Conservation (phyloP, 2,113 vertebrate genomes). For the Ceratotherium simum region DNA sequence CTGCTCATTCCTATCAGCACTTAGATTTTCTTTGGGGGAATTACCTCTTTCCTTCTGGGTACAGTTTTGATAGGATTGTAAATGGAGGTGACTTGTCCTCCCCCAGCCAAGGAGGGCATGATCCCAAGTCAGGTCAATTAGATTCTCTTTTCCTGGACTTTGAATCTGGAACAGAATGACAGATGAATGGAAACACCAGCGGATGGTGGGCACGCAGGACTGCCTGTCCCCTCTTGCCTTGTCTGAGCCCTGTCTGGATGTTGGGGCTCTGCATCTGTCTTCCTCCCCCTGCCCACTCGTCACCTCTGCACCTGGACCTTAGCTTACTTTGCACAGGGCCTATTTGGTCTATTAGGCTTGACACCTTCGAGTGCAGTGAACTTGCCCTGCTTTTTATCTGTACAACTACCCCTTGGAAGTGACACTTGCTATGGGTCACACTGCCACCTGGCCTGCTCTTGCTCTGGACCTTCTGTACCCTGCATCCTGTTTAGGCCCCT, state of each 20-base stretch:
- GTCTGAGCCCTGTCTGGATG: background rate
- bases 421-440: background rate
- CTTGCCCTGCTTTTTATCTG: background rate
- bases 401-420: no score
- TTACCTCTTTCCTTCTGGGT: background rate
- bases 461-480: background rate
- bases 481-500: background rate
- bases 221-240: background rate
- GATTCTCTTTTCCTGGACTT: background rate
- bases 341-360: background rate
- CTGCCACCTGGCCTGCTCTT: background rate
- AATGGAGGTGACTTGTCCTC: background rate
- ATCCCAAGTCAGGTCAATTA: background rate
- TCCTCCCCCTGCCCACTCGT: no score
- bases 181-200: background rate
- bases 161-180: background rate
- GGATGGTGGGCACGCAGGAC: rapidly evolving
- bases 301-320: background rate
- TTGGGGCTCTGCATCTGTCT: background rate
- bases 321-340: background rate
- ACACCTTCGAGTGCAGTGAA: background rate
- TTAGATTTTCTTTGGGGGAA: background rate
- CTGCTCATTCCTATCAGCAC: background rate
- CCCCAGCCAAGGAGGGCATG: background rate
- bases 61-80: background rate